A percentile compares a stretch with the other conserved stretches of the same genome.
Evolutionary conservation across 2,113 vertebrate genomes (phyloP).

Genomic region (Catharus minimus): DNA sequence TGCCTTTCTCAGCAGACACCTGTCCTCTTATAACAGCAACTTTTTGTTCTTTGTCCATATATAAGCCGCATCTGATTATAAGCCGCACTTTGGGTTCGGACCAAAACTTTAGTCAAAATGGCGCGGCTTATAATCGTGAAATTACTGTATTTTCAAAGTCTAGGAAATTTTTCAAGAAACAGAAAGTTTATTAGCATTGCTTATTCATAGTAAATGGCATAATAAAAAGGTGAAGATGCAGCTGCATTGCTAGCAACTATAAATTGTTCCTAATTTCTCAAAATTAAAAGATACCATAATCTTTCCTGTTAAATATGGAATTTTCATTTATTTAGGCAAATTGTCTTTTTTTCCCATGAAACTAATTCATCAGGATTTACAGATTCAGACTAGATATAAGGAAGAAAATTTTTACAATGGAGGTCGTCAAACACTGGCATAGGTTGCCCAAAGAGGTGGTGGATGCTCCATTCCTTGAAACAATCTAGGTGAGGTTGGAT

Average conservation of each 20-base stretch:
- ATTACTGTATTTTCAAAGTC: not conserved
- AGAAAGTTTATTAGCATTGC: not conserved
- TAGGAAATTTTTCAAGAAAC: not conserved
- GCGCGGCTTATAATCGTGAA: too few species aligned
- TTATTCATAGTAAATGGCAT: not conserved
- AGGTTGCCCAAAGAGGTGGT: not conserved
- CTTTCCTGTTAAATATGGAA: not conserved
- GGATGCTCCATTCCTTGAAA: not conserved
- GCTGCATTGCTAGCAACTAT: not conserved
- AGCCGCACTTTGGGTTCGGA: too few species aligned
- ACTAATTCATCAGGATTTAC: not conserved
- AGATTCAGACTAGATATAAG: not conserved
- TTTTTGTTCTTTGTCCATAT: too few species aligned
- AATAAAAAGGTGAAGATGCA: not conserved
- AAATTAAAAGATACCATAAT: not conserved
- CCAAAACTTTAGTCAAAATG: too few species aligned
- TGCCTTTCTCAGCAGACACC: too few species aligned
- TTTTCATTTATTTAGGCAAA: not conserved
- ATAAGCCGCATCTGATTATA: too few species aligned
- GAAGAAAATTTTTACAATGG: not conserved
- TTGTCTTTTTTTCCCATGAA: accelerated
- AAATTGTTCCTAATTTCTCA: not conserved
- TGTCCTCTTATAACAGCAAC: too few species aligned
- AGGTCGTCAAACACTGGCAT: not conserved
- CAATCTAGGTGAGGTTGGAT: not conserved